Evolutionary conservation across 2,113 vertebrate genomes (phyloP).

Genomic region (Macroglossus sobrinus): DNA sequence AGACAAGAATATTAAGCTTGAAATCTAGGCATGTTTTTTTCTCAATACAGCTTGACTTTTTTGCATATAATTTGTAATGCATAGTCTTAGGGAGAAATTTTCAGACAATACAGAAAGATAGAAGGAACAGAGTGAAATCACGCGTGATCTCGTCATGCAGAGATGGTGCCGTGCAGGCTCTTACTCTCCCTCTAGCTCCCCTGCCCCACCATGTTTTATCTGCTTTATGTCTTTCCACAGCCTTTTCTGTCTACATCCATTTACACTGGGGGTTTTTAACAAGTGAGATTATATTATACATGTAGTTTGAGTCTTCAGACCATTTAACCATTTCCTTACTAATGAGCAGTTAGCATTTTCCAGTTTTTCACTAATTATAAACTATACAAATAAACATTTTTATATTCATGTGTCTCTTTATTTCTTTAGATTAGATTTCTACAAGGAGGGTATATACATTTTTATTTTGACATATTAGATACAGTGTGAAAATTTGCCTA

Average conservation of each 20-base stretch:
- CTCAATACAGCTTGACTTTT: slow-evolving; percentile 16
- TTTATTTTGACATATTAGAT: neutral
- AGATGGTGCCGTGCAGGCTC: fast-evolving
- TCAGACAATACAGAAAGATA: neutral
- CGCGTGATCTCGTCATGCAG: fast-evolving
- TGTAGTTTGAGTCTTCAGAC: neutral
- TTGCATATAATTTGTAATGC: neutral
- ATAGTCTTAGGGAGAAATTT: neutral
- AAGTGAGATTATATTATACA: neutral
- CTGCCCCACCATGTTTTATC: fast-evolving
- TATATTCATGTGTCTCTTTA: neutral
- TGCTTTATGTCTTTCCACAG: neutral
- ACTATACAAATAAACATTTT: neutral
- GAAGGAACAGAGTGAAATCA: neutral
- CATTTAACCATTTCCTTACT: slow-evolving; percentile 5
- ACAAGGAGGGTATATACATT: neutral
- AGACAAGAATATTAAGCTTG: neutral
- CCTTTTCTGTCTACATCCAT: neutral
- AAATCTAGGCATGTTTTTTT: neutral
- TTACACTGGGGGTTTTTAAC: neutral
- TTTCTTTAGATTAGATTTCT: neutral
- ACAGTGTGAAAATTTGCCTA: neutral
- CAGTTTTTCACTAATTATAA: neutral
- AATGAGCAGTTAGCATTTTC: neutral
- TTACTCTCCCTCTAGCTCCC: fast-evolving